Base-by-base conservation (phyloP, 2,113 vertebrate species). In the Hippocampus guttulatus region DNA sequence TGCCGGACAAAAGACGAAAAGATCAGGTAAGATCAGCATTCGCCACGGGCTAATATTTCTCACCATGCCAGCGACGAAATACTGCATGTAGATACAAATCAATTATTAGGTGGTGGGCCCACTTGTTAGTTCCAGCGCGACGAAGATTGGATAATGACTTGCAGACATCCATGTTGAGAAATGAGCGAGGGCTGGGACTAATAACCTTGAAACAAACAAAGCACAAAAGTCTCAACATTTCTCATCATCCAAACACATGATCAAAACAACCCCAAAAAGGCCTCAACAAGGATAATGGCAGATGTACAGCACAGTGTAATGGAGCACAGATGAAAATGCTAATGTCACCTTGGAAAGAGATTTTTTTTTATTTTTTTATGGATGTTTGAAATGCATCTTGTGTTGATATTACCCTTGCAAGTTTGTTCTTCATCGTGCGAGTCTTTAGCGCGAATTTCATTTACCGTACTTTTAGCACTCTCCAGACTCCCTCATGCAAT, bases 101-200 rank as follows among this genome's bases (percentile, higher is more conserved):
- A 51, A 68, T 74, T 30, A 21, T n/a, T 18, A n/a, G 79, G 64
- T 67, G 25, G 21, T 61, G 15, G 81, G 81, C 23, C 68, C 73
- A 58, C 63, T 72, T 76, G 41, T 74, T 80, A 33, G 67, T 78
- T 70, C 66, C 12, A 60, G 64, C 72, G 79, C 66, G n/a, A 70
- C 54, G 45, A 20, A 79, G 71, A 73, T 55, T 64, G 75, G 38
- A 79, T 89, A 84, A 87, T 86, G 64, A 83, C 62, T 83, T 73
- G 41, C 83, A 83, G 83, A 83, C 74, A 20, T 81, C 68, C 54
- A 71, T 64, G 52, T 43, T 78, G 64, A 67, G 51, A 68, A 58
- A 86, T 33, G 57, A 73, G 30, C 18, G 64, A 65, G 64, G 5
- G 33, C 63, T 3, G 78, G 64, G 67, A 63, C 71, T 69, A 45